A percentile compares a stretch with the other conserved stretches of the same genome.
These are phyloP conservation scores for Nezara viridula DNA, from an alignment of 2,888 invertebrate species.

Conservation along the genomic window DNA sequence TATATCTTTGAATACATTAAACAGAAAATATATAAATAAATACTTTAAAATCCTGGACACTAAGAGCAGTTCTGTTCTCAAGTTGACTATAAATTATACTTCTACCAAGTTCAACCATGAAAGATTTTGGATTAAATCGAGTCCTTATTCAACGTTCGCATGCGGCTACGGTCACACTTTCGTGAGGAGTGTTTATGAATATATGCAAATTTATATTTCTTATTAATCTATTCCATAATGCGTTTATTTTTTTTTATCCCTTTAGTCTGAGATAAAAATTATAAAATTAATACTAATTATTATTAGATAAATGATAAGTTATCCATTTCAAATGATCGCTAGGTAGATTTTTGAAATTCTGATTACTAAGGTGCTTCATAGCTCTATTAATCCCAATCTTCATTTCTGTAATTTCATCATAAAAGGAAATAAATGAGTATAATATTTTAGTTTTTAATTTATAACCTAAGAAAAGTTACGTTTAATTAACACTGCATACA, in stretches of 20 bases:
- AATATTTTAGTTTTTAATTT: not conserved
- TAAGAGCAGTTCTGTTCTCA: too few species aligned
- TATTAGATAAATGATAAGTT: too few species aligned
- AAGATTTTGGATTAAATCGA: not conserved
- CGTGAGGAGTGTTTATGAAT: constrained; percentile 17
- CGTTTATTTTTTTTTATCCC: not conserved
- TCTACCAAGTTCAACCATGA: not conserved
- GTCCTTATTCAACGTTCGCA: not conserved
- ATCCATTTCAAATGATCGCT: not conserved
- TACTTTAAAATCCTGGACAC: too few species aligned
- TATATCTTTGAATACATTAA: too few species aligned
- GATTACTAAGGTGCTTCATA: not conserved
- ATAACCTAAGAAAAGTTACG: not conserved
- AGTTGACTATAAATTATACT: too few species aligned
- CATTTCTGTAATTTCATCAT: not conserved
- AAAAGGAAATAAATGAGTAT: not conserved
- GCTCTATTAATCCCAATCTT: not conserved
- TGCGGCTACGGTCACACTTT: not conserved
- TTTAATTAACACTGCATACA: too few species aligned
- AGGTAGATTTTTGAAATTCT: not conserved
- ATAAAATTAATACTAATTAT: not conserved
- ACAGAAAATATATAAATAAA: too few species aligned
- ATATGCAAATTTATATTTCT: not conserved
- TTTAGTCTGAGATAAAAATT: not conserved
- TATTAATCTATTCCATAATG: not conserved